Percentiles rank a stretch among this genome's conserved stretches.
Conservation (phyloP, 1,140 invertebrate species). For the Pygmarrhopalites habei region DNA sequence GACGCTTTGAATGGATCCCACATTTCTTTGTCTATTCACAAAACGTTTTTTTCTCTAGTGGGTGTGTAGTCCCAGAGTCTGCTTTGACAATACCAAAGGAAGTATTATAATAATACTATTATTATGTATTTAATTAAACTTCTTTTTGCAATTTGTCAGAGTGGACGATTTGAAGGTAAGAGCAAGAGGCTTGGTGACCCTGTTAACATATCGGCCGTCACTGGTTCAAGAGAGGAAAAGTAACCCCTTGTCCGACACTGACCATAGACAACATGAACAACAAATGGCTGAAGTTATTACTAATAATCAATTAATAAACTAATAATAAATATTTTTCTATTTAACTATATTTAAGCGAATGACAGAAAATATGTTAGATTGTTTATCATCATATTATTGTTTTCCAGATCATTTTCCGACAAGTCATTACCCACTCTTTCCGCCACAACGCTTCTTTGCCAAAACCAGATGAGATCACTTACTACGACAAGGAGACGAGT, state of each 20-base stretch:
- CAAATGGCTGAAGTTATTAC: conserved; percentile 4
- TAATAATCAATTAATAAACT: no score
- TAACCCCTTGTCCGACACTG: not conserved
- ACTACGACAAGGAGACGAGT: conserved; percentile 69
- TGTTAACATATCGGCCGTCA: not conserved
- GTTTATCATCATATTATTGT: not conserved
- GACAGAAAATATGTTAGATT: not conserved
- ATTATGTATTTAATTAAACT: not conserved
- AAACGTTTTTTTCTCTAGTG: no score
- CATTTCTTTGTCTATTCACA: no score
- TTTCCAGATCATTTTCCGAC: no score
- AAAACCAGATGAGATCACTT: conserved; percentile 56
- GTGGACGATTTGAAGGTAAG: not conserved
- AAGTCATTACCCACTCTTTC: not conserved
- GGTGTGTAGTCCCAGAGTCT: not conserved
- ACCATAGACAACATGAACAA: not conserved
- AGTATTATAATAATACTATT: not conserved
- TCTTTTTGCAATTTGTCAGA: not conserved
- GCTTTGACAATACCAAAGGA: not conserved
- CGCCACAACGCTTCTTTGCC: not conserved
- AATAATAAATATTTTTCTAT: not conserved
- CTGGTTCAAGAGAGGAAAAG: not conserved
- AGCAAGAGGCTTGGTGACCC: not conserved
- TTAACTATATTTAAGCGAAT: not conserved
- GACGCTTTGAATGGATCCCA: no score